phyloP scores from a whole-genome alignment of 2,797 vertebrate species.

The Psittacula echo region DNA sequence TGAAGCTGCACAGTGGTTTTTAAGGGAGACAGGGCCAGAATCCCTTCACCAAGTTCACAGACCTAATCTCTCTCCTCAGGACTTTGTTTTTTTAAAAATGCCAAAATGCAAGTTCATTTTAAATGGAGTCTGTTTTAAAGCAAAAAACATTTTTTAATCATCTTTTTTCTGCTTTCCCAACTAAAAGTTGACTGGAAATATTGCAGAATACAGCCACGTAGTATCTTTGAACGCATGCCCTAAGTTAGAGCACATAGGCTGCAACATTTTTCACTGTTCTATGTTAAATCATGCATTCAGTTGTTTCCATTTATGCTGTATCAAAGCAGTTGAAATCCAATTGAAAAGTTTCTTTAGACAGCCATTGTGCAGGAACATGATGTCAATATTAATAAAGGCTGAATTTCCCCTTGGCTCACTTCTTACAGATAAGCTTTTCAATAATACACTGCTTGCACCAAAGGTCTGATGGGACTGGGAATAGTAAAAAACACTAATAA shows the following conservation, averaged over 20 bases:
- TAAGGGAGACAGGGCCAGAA: background rate
- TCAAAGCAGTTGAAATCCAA: slow-evolving; percentile 83
- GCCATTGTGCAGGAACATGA: slow-evolving; percentile 83
- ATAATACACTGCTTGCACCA: slow-evolving; percentile 85
- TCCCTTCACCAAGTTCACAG: background rate
- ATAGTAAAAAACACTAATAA: slow-evolving; percentile 88
- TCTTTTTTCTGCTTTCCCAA: slow-evolving; percentile 5
- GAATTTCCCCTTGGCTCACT: slow-evolving; percentile 85
- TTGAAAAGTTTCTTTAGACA: slow-evolving; percentile 86
- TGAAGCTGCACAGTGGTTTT: background rate
- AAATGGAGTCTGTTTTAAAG: background rate
- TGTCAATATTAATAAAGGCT: slow-evolving; percentile 88
- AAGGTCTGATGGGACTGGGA: slow-evolving; percentile 86
- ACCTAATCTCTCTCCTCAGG: background rate
- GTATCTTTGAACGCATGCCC: slow-evolving; percentile 43
- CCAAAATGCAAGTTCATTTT: background rate
- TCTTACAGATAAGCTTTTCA: slow-evolving; percentile 87
- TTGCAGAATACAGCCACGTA: slow-evolving; percentile 13
- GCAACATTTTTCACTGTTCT: slow-evolving; percentile 69
- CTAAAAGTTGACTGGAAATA: slow-evolving; percentile 24
- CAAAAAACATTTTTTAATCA: background rate
- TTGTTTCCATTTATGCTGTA: slow-evolving; percentile 82
- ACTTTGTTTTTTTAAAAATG: background rate
- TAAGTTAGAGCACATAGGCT: slow-evolving; percentile 42
- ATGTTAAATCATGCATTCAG: slow-evolving; percentile 80